phyloP scores from a whole-genome alignment of 2,888 invertebrate genomes.

The Sinelater perroti region DNA sequence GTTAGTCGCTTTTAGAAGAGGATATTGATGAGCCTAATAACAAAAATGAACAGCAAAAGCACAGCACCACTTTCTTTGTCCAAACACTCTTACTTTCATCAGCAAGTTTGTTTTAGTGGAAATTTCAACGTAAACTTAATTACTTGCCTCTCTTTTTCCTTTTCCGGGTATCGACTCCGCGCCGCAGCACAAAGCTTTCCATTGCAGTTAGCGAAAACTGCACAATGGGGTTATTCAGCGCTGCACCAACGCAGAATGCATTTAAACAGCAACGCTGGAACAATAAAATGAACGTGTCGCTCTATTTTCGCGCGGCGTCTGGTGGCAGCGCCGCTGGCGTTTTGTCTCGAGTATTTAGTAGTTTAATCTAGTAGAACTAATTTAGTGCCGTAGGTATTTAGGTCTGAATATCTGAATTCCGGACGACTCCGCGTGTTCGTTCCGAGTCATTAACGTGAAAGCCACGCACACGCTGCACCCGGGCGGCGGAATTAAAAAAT shows the following conservation, averaged over 20 bases:
- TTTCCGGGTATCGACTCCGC: too few relatives aligned
- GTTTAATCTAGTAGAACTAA: constrained; percentile 28
- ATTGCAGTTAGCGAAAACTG: too few relatives aligned
- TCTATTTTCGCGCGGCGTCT: constrained; percentile 6
- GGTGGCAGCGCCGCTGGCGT: constrained; percentile 5
- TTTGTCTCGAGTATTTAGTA: constrained; percentile 23
- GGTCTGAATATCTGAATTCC: constrained; percentile 19
- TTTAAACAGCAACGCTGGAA: constrained; percentile 7
- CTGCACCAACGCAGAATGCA: background rate
- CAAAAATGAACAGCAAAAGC: too few relatives aligned
- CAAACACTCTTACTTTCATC: too few relatives aligned
- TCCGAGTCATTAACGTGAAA: constrained; percentile 18
- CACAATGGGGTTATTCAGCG: too few relatives aligned
- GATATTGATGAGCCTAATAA: too few relatives aligned
- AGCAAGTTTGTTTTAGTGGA: too few relatives aligned
- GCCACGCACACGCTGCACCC: constrained; percentile 12
- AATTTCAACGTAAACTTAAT: too few relatives aligned
- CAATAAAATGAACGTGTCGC: constrained; percentile 14
- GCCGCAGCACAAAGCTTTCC: too few relatives aligned
- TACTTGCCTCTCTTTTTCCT: too few relatives aligned
- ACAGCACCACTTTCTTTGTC: too few relatives aligned
- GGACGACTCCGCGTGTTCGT: constrained; percentile 13
- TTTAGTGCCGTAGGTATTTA: constrained; percentile 21
- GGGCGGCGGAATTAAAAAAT: constrained; percentile 16
- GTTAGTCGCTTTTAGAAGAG: too few relatives aligned